Percentiles rank a stretch among this genome's conserved stretches.
Conservation (phyloP, 1,140 invertebrate species). For the Saccostrea glomerata region DNA sequence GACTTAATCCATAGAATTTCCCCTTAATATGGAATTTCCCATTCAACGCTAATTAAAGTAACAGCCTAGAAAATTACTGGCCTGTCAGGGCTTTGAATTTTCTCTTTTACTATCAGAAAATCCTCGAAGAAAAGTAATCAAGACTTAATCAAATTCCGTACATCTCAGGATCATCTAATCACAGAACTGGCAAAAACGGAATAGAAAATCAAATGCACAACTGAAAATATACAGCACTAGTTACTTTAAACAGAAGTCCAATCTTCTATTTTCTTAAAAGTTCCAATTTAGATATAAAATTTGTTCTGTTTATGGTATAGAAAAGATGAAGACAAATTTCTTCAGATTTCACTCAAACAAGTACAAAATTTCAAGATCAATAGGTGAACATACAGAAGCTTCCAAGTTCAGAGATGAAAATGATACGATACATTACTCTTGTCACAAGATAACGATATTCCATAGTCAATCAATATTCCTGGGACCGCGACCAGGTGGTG, state of each 20-base stretch:
- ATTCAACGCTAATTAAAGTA: conserved; percentile 11
- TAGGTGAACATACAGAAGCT: conserved; percentile 1
- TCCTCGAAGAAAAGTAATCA: conserved; percentile 8
- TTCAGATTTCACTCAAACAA: conserved; percentile 12
- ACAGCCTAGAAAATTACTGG: not conserved
- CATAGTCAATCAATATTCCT: not conserved
- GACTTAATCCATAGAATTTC: conserved; percentile 15
- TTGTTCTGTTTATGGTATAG: not conserved
- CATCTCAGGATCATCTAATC: conserved; percentile 4
- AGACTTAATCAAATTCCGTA: conserved; percentile 10
- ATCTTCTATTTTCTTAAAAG: not conserved
- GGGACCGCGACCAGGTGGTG: not conserved
- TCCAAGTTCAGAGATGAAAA: not conserved
- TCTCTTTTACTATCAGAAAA: not conserved
- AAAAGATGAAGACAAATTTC: not conserved
- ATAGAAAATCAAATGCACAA: not conserved
- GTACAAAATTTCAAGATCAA: not conserved
- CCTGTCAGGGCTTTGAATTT: not conserved
- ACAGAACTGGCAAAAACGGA: not conserved
- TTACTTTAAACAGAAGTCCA: not conserved
- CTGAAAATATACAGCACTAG: not conserved
- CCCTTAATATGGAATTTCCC: not conserved
- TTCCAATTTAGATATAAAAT: not conserved
- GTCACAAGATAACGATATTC: not conserved
- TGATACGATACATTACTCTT: not conserved